These are phyloP conservation scores for Caenorhabditis sp. DNA, from an alignment of 2,888 invertebrate genomes.

Conservation along the genomic window DNA sequence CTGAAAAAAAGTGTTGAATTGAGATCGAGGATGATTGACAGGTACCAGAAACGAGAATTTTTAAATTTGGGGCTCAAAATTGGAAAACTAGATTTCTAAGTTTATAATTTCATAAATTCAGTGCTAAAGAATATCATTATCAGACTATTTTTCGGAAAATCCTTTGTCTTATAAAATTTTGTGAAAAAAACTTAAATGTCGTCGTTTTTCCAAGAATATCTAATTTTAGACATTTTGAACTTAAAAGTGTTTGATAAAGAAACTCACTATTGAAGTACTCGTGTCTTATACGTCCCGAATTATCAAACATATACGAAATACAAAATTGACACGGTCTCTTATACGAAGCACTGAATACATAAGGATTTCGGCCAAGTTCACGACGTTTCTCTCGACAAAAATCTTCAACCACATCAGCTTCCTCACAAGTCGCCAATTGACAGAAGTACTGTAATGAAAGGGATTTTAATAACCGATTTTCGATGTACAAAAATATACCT, in stretches of 20 bases:
- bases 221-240: not conserved
- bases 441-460: slow-evolving; percentile 79
- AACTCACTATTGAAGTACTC: slow-evolving; percentile 82
- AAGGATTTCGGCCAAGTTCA: slow-evolving; percentile 74
- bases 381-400: slow-evolving; percentile 82
- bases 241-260: not conserved
- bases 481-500: slow-evolving; percentile 71
- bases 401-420: slow-evolving; percentile 42
- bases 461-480: not conserved
- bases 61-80: too few species aligned
- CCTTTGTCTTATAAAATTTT: not conserved
- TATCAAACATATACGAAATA: slow-evolving; percentile 88
- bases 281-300: slow-evolving; percentile 80
- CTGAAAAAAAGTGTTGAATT: slow-evolving; percentile 18
- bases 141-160: not conserved
- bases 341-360: slow-evolving; percentile 58
- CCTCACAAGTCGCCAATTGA: slow-evolving; percentile 72
- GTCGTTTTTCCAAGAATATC: too few species aligned
- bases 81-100: too few species aligned
- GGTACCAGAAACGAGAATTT: too few species aligned
- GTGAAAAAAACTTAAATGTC: too few species aligned
- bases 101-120: too few species aligned
- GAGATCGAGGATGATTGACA: too few species aligned
- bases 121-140: not conserved
- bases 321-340: slow-evolving; percentile 83